Conservation (phyloP, 2,797 vertebrate species). For the Pyrocephalus nanus region DNA sequence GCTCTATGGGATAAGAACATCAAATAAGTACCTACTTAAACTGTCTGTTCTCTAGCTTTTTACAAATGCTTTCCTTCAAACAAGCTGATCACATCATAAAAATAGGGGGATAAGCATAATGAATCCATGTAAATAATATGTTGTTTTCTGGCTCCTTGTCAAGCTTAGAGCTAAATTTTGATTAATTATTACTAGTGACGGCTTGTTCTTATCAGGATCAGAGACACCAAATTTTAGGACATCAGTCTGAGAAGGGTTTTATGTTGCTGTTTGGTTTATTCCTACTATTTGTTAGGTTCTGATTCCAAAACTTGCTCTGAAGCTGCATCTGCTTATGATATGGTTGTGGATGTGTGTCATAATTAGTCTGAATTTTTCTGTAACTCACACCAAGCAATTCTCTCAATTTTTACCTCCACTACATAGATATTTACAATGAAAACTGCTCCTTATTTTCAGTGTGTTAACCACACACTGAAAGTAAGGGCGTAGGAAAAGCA, state of each 20-base stretch:
- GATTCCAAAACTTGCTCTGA: neutral
- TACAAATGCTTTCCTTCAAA: neutral
- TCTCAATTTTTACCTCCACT: neutral
- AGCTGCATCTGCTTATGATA: neutral
- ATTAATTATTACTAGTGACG: neutral
- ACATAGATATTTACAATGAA: neutral
- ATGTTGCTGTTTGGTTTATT: neutral
- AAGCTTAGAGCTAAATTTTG: neutral
- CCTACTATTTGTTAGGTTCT: neutral
- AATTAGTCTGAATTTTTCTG: neutral
- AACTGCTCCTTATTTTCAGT: neutral
- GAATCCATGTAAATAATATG: neutral
- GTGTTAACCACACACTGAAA: neutral
- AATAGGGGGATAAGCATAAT: neutral
- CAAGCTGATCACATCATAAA: neutral
- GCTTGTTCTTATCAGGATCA: neutral
- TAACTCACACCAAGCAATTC: neutral
- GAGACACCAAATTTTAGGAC: neutral
- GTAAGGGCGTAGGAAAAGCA: neutral
- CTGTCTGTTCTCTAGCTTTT: neutral
- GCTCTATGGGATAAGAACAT: neutral
- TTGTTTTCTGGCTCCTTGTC: neutral
- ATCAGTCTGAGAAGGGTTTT: neutral
- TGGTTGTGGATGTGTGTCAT: neutral
- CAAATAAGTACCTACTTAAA: constrained; percentile 25